phyloP scores from a whole-genome alignment of 2,888 invertebrate genomes.

The Blastobasis adustella region DNA sequence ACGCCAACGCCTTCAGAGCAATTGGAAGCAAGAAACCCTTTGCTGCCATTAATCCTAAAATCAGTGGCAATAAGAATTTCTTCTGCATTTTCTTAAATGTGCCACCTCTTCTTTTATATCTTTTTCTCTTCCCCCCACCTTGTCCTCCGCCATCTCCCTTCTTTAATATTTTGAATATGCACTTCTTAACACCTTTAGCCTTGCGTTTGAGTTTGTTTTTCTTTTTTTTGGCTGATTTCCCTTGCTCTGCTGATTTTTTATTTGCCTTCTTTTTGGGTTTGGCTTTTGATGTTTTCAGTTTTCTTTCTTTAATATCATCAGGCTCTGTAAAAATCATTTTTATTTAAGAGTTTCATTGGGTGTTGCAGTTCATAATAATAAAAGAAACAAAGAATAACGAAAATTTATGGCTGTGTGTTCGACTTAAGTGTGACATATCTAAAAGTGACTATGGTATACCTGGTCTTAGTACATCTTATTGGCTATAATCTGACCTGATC shows the following conservation, averaged over 20 bases:
- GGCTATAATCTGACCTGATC: no score
- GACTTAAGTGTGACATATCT: no score
- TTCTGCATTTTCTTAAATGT: constrained; percentile 44
- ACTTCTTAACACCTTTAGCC: constrained; percentile 42
- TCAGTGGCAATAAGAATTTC: constrained; percentile 75
- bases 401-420: no score
- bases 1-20: constrained; percentile 79
- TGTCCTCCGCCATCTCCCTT: constrained; percentile 14
- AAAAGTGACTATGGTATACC: no score
- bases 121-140: constrained; percentile 18
- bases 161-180: constrained; percentile 49
- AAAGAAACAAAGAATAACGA: no score
- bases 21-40: constrained; percentile 80
- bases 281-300: constrained; percentile 13
- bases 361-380: not conserved
- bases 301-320: constrained; percentile 2
- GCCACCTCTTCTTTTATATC: constrained; percentile 20
- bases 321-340: constrained; percentile 11
- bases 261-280: constrained; percentile 6
- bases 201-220: constrained; percentile 21
- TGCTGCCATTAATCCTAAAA: constrained; percentile 78
- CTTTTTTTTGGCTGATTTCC: constrained; percentile 12
- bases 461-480: no score
- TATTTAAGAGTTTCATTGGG: not conserved
- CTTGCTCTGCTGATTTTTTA: constrained; percentile 4